Conservation (phyloP, 2,888 invertebrate species). For the Oegoconia quadripuncta region DNA sequence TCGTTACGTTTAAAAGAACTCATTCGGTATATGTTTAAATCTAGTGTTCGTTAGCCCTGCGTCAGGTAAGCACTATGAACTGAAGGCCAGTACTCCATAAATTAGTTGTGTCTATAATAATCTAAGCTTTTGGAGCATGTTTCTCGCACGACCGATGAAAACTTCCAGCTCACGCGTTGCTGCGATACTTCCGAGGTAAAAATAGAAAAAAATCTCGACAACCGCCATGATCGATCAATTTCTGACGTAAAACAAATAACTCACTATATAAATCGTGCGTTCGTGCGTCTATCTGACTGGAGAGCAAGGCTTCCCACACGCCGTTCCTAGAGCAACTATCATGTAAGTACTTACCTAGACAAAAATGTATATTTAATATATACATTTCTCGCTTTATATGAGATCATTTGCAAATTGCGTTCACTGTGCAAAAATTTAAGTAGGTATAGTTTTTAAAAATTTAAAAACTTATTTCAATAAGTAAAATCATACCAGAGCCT, state of each 20-base stretch:
- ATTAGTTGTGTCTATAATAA: neutral
- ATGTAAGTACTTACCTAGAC: neutral
- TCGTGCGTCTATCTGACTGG: slow-evolving; percentile 48
- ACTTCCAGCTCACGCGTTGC: slow-evolving; percentile 25
- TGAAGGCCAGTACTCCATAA: no score
- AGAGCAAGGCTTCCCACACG: slow-evolving; percentile 42
- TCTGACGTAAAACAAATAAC: slow-evolving; percentile 73
- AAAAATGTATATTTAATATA: neutral
- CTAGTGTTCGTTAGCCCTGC: no score
- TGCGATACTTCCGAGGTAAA: slow-evolving; percentile 32
- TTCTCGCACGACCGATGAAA: slow-evolving; percentile 24
- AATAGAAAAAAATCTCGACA: slow-evolving; percentile 50
- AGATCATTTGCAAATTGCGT: neutral
- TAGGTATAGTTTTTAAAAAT: neutral
- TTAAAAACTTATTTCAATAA: no score
- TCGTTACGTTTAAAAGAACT: no score
- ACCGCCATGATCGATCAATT: slow-evolving; percentile 67
- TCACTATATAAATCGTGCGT: slow-evolving; percentile 53
- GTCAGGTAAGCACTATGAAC: no score
- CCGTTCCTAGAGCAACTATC: neutral
- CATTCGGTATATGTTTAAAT: no score
- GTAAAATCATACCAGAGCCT: no score
- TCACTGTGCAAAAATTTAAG: neutral
- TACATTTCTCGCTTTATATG: neutral
- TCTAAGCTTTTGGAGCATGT: slow-evolving; percentile 3